These are phyloP conservation scores for Lates japonicus DNA, from an alignment of 2,797 vertebrate species.

Conservation along the genomic window DNA sequence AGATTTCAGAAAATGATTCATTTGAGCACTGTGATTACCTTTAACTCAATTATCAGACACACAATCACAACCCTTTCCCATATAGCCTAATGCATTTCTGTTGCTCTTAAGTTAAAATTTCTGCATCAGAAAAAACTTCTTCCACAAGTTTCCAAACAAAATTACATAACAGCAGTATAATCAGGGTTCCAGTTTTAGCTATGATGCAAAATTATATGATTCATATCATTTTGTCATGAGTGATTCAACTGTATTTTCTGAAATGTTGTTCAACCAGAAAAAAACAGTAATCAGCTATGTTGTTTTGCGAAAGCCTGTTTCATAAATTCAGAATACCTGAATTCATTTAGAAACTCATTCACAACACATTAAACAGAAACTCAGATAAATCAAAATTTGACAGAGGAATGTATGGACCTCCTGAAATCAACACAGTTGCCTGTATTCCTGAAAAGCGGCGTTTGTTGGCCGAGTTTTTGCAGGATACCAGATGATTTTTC, in stretches of 20 bases:
- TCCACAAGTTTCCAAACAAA: too few relatives aligned
- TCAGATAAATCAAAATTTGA: neutral
- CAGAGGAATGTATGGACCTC: conserved; percentile 14
- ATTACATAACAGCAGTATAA: too few relatives aligned
- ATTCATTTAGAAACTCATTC: conserved; percentile 8
- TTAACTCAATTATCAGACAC: neutral
- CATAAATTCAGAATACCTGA: neutral
- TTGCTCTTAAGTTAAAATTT: neutral
- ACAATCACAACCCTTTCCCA: neutral
- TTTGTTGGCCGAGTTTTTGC: neutral
- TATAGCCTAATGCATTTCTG: neutral
- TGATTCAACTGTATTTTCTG: neutral
- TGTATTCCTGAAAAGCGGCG: conserved; percentile 55
- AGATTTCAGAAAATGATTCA: neutral
- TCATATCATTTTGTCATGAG: neutral
- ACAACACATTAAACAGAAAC: conserved; percentile 2
- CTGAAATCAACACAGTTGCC: conserved; percentile 1
- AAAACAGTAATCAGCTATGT: neutral
- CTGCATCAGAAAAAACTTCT: too few relatives aligned
- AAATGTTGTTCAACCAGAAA: neutral
- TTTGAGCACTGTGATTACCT: neutral
- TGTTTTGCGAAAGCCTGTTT: neutral
- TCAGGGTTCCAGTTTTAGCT: neutral
- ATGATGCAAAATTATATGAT: neutral
- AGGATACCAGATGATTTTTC: conserved; percentile 20